A percentile compares a stretch with the other conserved stretches of the same genome.
These are phyloP conservation scores for Limosa lapponica DNA, from an alignment of 2,797 vertebrate genomes.

Conservation along the genomic window DNA sequence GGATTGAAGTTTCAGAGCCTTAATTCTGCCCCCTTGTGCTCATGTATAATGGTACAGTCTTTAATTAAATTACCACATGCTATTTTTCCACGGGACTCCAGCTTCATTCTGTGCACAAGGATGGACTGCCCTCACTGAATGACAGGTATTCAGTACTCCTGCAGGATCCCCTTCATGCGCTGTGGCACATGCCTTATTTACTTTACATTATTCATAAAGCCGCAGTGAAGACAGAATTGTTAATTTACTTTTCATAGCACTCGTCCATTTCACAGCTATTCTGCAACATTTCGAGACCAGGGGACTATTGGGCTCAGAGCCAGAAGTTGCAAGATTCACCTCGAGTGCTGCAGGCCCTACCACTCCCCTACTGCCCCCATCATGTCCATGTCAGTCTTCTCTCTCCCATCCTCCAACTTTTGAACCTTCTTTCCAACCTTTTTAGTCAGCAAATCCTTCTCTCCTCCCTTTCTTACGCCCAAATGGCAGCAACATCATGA, in stretches of 20 bases:
- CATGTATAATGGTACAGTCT: neutral
- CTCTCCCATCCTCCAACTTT: neutral
- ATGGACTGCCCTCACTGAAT: neutral
- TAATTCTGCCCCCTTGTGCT: conserved; percentile 16
- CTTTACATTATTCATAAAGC: neutral
- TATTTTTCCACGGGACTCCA: neutral
- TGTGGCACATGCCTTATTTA: neutral
- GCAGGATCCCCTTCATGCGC: neutral
- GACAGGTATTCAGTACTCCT: neutral
- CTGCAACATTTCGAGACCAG: neutral
- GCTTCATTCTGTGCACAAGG: neutral
- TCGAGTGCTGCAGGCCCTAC: neutral
- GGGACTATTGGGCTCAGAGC: neutral
- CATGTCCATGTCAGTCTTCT: neutral
- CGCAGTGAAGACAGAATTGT: neutral
- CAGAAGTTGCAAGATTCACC: neutral
- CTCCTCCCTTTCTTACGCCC: neutral
- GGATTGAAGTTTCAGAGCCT: neutral
- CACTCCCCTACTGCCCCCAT: fast-evolving
- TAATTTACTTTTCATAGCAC: neutral
- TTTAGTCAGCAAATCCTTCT: neutral
- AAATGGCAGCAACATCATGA: neutral
- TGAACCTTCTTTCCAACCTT: neutral
- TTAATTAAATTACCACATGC: neutral
- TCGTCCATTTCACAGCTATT: neutral